Evolutionary conservation across 2,113 vertebrate species (phyloP).

Genomic region (Leuciscus idus): DNA sequence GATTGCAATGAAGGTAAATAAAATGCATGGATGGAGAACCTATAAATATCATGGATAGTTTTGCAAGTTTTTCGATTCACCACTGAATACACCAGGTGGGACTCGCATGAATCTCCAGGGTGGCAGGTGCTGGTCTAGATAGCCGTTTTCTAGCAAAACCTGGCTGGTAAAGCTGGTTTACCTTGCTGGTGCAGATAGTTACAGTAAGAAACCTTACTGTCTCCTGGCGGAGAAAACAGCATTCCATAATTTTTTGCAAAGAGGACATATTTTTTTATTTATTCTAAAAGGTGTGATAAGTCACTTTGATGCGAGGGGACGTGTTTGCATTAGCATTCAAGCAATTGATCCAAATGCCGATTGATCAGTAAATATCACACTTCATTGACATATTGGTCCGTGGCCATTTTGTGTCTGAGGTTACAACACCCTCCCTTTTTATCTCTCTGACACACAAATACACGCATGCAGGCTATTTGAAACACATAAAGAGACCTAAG

Average conservation of each 20-base stretch:
- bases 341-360: constrained; percentile 42
- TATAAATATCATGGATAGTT: constrained; percentile 2
- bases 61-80: neutral
- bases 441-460: constrained; percentile 33
- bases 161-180: neutral
- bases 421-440: constrained; percentile 34
- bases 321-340: constrained; percentile 23
- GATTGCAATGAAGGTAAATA: constrained; percentile 36
- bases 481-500: constrained; percentile 42
- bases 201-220: neutral
- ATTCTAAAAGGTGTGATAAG: neutral
- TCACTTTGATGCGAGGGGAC: neutral
- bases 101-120: neutral
- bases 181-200: neutral
- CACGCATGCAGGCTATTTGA: constrained; percentile 40
- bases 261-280: neutral
- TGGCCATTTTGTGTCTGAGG: constrained; percentile 40
- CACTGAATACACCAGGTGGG: neutral
- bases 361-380: constrained; percentile 52
- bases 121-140: neutral
- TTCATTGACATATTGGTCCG: constrained; percentile 47
- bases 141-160: neutral
- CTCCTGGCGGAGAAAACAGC: neutral
- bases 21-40: constrained; percentile 12
- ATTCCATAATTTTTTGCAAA: neutral